Base-by-base conservation (phyloP, 2,113 vertebrate species). In the Dascyllus trimaculatus region DNA sequence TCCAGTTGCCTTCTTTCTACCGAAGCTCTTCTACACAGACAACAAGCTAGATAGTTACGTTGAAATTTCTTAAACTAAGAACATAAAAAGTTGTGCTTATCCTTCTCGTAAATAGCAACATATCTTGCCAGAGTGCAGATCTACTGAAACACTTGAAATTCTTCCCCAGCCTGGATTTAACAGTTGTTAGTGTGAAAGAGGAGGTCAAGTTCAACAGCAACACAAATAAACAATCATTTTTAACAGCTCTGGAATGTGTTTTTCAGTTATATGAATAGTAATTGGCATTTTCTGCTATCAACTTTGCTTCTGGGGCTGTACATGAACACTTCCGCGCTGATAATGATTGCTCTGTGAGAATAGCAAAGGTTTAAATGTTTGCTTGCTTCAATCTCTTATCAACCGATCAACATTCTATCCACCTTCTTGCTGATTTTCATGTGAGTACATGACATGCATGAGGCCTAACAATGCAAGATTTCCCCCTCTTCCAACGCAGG, bases 121-220 rank as follows among this genome's bases (percentile, higher is more conserved):
- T 49, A 11, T 40, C 8, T 21, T 40, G 32, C 18, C 3, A 46
- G 14, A 18, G 11, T 43, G 32, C 29, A 25, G 26, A 62, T 57
- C 21, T 4, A 4, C 48, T 71, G 26, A 49, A 54, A 72, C 26
- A 4, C 21, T 21, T 10, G 19, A 49, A 19, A 2, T 19, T 4
- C 48, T 22, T 2, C 57, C 43, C 2, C 22, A 22, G 21, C 56
- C 29, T 54, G 29, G 5, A 3, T 56, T n/a, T 62, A 58, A 63
- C 61, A 77, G 74, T 24, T 56, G 48, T 54, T 10, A 24, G 61
- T 26, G 52, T 48, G 38, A 66, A 40, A 32, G 22, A 35, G 15
- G 29, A 25, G 29, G 53, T 45, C 46, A 59, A 26, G 48, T 71
- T 63, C 51, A 62, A 51, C 62, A 73, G 49, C 24, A 63, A 69